These are phyloP conservation scores for Diglossa cyanea DNA, from an alignment of 2,797 vertebrate genomes.

Conservation along the genomic window DNA sequence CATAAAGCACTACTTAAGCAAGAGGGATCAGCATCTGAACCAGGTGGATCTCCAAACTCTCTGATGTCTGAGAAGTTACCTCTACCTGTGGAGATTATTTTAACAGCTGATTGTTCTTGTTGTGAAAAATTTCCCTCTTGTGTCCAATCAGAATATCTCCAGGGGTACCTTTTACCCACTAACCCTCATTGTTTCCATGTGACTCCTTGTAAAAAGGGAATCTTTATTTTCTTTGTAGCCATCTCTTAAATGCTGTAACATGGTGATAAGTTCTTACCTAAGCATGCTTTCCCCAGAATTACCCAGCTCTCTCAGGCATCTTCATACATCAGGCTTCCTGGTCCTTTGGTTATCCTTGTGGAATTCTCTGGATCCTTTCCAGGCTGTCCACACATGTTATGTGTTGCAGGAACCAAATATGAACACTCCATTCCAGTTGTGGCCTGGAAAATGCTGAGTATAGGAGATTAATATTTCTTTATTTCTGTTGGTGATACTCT, in stretches of 20 bases:
- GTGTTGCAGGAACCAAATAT: not conserved
- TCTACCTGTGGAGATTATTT: not conserved
- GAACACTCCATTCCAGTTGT: not conserved
- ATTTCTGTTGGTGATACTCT: not conserved
- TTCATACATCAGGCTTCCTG: not conserved
- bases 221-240: not conserved
- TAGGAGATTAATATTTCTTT: not conserved
- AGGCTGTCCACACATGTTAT: not conserved
- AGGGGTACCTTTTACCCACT: not conserved
- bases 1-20: not conserved
- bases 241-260: not conserved
- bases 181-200: not conserved
- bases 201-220: not conserved
- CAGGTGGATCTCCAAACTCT: not conserved
- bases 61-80: fast-evolving
- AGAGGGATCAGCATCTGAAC: not conserved
- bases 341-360: not conserved
- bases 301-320: not conserved
- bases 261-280: not conserved
- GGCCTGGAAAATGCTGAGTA: not conserved
- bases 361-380: not conserved
- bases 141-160: not conserved
- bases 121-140: not conserved
- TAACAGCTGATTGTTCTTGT: not conserved
- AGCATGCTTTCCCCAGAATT: not conserved